phyloP scores from a whole-genome alignment of 2,888 invertebrate genomes.

The Acrobasis consociella region DNA sequence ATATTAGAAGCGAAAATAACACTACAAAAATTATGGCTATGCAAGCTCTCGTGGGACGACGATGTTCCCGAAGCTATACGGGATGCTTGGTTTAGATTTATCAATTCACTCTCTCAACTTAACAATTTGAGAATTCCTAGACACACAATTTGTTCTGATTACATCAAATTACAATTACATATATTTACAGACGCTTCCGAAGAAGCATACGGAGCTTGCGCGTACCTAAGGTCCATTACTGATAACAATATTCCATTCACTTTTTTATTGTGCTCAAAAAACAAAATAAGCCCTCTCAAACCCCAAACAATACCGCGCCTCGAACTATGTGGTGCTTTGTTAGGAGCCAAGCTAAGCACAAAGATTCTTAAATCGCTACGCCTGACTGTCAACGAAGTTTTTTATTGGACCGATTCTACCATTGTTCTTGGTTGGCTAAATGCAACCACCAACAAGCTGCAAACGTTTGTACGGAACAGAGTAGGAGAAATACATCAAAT shows the following conservation, averaged over 20 bases:
- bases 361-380: constrained; percentile 29
- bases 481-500: constrained; percentile 27
- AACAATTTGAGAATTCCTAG: constrained; percentile 25
- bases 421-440: constrained; percentile 35
- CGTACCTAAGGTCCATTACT: too few species aligned
- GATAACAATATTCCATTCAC: too few species aligned
- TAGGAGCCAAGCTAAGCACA: constrained; percentile 32
- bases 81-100: not conserved
- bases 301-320: constrained; percentile 33
- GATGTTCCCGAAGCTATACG: not conserved
- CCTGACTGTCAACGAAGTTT: constrained; percentile 27
- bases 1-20: constrained; percentile 32
- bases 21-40: constrained; percentile 34
- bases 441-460: constrained; percentile 31
- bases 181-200: constrained; percentile 36
- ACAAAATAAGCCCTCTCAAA: constrained; percentile 29
- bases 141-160: constrained; percentile 20
- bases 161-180: constrained; percentile 29
- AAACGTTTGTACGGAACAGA: constrained; percentile 37
- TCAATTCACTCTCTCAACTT: not conserved
- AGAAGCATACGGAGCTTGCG: constrained; percentile 32
- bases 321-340: constrained; percentile 38
- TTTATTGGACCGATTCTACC: constrained; percentile 38
- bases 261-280: too few species aligned
- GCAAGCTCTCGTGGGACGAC: constrained; percentile 19